A percentile compares a stretch with the other conserved stretches of the same genome.
Conservation (phyloP, 1,140 invertebrate genomes). For the Diachasma alloeum region DNA sequence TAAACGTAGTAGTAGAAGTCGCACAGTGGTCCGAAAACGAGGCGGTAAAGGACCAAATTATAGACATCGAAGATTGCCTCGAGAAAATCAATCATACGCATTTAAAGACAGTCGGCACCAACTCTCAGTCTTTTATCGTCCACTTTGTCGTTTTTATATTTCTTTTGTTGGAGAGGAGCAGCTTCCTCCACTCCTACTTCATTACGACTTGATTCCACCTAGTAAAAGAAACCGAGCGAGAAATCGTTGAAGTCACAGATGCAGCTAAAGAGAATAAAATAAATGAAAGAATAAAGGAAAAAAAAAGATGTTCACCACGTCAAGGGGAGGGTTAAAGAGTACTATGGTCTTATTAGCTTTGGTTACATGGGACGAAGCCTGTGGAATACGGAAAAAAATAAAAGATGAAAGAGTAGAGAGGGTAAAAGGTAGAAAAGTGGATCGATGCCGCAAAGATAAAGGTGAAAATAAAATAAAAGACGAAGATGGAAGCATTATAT, state of each 20-base stretch:
- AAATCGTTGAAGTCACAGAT: not conserved
- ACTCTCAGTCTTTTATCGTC: slow-evolving; percentile 7
- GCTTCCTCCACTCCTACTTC: slow-evolving; percentile 39
- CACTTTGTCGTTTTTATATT: slow-evolving; percentile 15
- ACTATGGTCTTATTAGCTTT: not conserved
- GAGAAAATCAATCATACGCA: slow-evolving; percentile 30
- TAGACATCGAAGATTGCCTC: slow-evolving; percentile 25
- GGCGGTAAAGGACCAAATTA: slow-evolving; percentile 27
- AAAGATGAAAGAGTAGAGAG: not conserved
- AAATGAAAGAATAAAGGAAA: slow-evolving; percentile 16
- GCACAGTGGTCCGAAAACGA: slow-evolving; percentile 22
- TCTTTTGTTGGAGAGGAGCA: slow-evolving; percentile 3
- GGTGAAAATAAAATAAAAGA: not conserved
- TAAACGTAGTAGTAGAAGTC: slow-evolving; percentile 9
- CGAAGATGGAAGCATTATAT: slow-evolving; percentile 2
- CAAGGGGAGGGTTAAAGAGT: not conserved
- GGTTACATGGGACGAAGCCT: not conserved
- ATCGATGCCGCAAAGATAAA: not conserved
- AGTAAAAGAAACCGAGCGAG: slow-evolving; percentile 35
- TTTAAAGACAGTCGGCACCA: slow-evolving; percentile 24
- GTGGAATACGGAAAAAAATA: not conserved
- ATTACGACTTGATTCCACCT: slow-evolving; percentile 47
- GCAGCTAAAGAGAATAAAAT: not conserved
- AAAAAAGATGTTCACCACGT: not conserved
- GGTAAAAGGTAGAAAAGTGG: not conserved